Evolutionary conservation across 2,113 vertebrate genomes (phyloP).

Genomic region (Coreoperca whiteheadi): DNA sequence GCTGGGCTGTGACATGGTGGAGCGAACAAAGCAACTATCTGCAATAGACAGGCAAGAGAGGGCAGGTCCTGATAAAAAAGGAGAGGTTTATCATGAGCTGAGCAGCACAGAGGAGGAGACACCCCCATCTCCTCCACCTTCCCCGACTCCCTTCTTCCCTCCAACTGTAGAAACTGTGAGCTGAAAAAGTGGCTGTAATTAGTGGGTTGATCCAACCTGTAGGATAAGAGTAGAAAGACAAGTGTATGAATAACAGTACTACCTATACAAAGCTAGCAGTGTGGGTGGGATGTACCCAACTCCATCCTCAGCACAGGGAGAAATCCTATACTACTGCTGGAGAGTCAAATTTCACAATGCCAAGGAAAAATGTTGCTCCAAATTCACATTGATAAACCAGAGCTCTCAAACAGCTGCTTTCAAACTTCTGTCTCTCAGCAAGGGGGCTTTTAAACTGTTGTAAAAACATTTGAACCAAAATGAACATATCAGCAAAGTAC

Average conservation of each 20-base stretch:
- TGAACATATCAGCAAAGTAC: conserved; percentile 78
- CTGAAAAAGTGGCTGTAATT: conserved; percentile 61
- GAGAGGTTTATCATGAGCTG: conserved; percentile 76
- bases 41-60: conserved; percentile 70
- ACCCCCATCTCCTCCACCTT: conserved; percentile 55
- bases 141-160: conserved; percentile 23
- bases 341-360: conserved; percentile 56
- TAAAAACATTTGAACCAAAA: conserved; percentile 75
- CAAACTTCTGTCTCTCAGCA: conserved; percentile 75
- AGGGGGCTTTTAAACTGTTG: conserved; percentile 65
- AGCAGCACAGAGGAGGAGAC: conserved; percentile 78
- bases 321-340: conserved; percentile 59
- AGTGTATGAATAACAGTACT: conserved; percentile 47
- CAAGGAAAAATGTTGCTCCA: conserved; percentile 65
- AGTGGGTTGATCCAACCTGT: conserved; percentile 54
- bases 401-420: conserved; percentile 83
- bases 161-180: conserved; percentile 56
- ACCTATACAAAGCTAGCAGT: conserved; percentile 49
- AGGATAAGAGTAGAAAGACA: conserved; percentile 31
- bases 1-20: conserved; percentile 22
- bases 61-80: conserved; percentile 75
- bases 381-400: conserved; percentile 36
- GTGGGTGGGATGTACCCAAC: conserved; percentile 49
- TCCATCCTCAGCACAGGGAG: conserved; percentile 70
- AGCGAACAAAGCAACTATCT: conserved; percentile 74